Evolutionary conservation across 2,888 invertebrate species (phyloP).

Genomic region (Harpagoxenus sublaevis): DNA sequence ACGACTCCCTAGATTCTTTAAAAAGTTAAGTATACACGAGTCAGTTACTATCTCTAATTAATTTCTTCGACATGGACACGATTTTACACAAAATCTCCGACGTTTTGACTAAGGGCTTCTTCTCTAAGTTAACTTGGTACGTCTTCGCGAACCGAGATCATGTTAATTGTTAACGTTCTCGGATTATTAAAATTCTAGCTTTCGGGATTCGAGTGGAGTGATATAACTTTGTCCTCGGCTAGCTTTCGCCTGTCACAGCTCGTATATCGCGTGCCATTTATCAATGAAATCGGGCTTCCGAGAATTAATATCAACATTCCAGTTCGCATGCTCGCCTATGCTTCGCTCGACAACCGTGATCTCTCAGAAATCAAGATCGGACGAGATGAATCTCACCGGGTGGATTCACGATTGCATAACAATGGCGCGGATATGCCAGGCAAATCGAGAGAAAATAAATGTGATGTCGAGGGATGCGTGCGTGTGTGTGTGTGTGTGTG

Average conservation of each 20-base stretch:
- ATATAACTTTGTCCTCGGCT: neutral
- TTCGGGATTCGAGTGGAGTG: neutral
- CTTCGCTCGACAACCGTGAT: neutral
- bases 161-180: conserved; percentile 10
- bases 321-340: neutral
- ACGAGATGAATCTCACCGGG: neutral
- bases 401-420: conserved; percentile 15
- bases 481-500: neutral
- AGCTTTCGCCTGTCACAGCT: neutral
- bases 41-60: conserved; percentile 12
- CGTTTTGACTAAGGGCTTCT: neutral
- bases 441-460: conserved; percentile 21
- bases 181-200: neutral
- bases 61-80: conserved; percentile 48
- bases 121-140: conserved; percentile 29
- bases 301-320: conserved; percentile 30
- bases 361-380: neutral
- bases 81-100: conserved; percentile 42
- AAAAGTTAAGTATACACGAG: neutral
- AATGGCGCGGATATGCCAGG: conserved; percentile 18
- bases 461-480: conserved; percentile 6
- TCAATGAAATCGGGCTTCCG: neutral
- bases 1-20: neutral
- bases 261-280: neutral
- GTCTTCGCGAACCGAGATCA: neutral